phyloP scores from a whole-genome alignment of 2,113 vertebrate species.

The Chrysochloris asiatica region DNA sequence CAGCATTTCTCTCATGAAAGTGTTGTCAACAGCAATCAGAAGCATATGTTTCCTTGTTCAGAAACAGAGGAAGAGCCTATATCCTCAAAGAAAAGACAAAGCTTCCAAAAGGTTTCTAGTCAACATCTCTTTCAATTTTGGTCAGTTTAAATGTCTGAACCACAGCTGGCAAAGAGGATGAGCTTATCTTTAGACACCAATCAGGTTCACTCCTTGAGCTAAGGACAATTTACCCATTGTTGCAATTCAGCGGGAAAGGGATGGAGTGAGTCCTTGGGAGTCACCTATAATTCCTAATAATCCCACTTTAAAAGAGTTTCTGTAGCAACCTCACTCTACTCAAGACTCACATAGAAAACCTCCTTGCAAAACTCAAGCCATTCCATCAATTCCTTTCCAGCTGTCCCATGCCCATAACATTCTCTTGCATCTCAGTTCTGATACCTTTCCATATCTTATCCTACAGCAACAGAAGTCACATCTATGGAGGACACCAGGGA shows the following conservation, averaged over 20 bases:
- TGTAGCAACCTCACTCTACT: not conserved
- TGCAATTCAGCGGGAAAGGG: not conserved
- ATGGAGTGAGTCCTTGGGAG: not conserved
- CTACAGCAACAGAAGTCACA: not conserved
- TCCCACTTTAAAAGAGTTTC: not conserved
- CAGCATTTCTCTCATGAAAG: not conserved
- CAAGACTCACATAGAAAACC: not conserved
- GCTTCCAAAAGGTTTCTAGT: not conserved
- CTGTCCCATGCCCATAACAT: not conserved
- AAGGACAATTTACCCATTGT: not conserved
- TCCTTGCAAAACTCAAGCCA: not conserved
- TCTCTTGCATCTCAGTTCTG: not conserved
- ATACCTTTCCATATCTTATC: not conserved
- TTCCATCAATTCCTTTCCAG: not conserved
- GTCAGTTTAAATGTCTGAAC: not conserved
- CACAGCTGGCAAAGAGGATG: constrained; percentile 1
- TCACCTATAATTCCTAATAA: not conserved
- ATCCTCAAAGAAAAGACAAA: not conserved
- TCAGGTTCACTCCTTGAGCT: not conserved
- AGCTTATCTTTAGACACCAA: not conserved
- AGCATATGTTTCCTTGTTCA: not conserved
- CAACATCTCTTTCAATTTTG: not conserved
- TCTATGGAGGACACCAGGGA: not conserved
- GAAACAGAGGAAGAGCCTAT: not conserved
- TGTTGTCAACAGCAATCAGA: not conserved